Percentiles rank a stretch among this genome's conserved stretches.
Conservation (phyloP, 2,888 invertebrate genomes). For the Pseudanteris insignis region DNA sequence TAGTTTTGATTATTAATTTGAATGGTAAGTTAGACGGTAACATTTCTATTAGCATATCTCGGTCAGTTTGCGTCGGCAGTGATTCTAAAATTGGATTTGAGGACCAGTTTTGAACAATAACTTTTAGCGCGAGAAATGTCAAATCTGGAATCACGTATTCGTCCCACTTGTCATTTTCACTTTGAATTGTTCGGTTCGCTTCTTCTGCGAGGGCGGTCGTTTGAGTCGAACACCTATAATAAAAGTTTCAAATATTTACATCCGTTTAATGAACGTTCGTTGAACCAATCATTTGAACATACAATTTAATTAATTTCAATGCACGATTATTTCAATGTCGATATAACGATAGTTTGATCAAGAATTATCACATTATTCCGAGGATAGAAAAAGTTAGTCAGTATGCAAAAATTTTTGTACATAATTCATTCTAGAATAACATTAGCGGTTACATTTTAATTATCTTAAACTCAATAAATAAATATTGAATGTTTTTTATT, state of each 20-base stretch:
- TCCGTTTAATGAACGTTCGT: too few relatives aligned
- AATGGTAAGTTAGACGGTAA: constrained; percentile 72
- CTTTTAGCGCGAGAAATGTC: constrained; percentile 51
- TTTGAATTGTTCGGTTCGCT: constrained; percentile 49
- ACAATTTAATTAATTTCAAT: too few relatives aligned
- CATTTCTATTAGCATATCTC: constrained; percentile 71
- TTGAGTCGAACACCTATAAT: constrained; percentile 55
- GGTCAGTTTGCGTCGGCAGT: constrained; percentile 70
- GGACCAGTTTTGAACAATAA: constrained; percentile 56
- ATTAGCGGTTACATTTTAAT: too few relatives aligned
- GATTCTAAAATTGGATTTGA: constrained; percentile 69
- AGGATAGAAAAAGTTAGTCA: neutral
- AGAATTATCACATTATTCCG: neutral
- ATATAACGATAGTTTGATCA: too few relatives aligned
- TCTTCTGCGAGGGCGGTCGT: constrained; percentile 50
- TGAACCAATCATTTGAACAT: too few relatives aligned
- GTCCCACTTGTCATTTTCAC: constrained; percentile 58
- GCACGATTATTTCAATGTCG: too few relatives aligned
- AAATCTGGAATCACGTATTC: constrained; percentile 51
- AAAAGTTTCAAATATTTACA: too few relatives aligned
- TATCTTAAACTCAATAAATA: too few relatives aligned
- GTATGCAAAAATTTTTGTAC: too few relatives aligned
- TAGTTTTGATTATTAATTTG: constrained; percentile 60
- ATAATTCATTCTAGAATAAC: too few relatives aligned
- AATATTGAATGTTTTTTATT: too few relatives aligned